Evolutionary conservation across 2,888 invertebrate genomes (phyloP), one percentile per base, ranked within the genome.

Genomic region (Eupithecia centaureata): DNA sequence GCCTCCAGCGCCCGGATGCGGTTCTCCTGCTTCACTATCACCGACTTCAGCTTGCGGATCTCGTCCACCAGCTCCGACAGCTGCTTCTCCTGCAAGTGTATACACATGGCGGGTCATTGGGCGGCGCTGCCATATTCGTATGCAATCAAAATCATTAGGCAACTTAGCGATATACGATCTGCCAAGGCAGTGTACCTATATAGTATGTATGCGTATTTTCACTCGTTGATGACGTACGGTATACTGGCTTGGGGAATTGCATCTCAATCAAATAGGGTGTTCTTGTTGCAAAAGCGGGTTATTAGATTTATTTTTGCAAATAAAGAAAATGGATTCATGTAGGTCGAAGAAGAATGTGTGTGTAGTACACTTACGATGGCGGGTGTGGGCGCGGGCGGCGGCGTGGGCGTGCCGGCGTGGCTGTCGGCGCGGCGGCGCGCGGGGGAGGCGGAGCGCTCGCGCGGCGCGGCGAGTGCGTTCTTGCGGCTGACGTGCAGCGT

Each of bases 1-100:
- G 96, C 96, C 85, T 97, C 97, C 12, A 97, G 90, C 4, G 96
- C 96, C 42, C 96, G 94, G 85, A 97, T 97, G 63, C 97, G 94
- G 78, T 97, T 98, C 92, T 98, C 98, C 84, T 98, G 98, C 83
- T 98, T 98, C 30, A 98, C 97, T 77, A 98, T 97, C 88, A 98
- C 97, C n/a, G 98, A 97, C 84, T 98, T 98, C 75, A 98, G 91
- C 86, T 98, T 98, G 68, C 98, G 95, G 78, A 98, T 97, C 89
- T 98, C 98, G 83, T 98, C 97, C 51, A 96, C 95, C 77, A 97
- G 95, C 84, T 97, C 97, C 78, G 97, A 97, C 22, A 98, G 91
- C 75, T 96, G 95, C 77, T 96, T 96, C 75, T 96, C 96, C 96
- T 95, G 82, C 8, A 84, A 59, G 13, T 35, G 22, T 7, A 35